Base-by-base conservation (phyloP, 2,888 invertebrate species). In the Meiosimyza decipiens region DNA sequence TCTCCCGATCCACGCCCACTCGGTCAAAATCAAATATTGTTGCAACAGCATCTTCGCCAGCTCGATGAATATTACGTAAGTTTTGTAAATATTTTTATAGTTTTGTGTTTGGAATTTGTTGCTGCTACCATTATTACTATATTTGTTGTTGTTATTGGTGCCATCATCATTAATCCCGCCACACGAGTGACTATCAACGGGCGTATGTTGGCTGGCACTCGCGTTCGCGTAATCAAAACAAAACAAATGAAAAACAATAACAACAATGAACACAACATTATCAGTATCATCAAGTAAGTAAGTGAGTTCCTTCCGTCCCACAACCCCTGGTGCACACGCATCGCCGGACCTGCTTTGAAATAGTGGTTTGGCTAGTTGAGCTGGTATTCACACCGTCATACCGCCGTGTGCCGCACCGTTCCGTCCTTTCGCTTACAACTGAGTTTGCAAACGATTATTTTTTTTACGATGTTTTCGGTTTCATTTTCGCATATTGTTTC, bases 151-250 rank as follows among this genome's bases (percentile, higher is more conserved):
- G 49, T 66, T 54, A 33, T 12, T 60, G 59, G 11, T 60, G 51
- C 64, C 12, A 47, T 55, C 67, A 67, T 16, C 55, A 28, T 59
- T 22, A 40, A 40, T 40, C 63, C 40, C 16, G 11, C 33, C 33
- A 52, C 40, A 40, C 69, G 52, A 51, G 33, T 47, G 50, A 62
- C 40, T 40, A 40, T 40, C 40, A 40, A 40, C 40, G 40, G 40
- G n/a, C 9, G 49, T 12, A 13, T 49, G 28, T 28, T 28, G 47
- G 16, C n/a, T 13, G 9, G 63, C 16, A 50, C 47, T 18, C 47
- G 54, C 47, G 33, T 18, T 40, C 57, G 62, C 70, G 54, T 70
- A 70, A 70, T 70, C 70, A 70, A 70, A 70, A 70, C 70, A 70
- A 70, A 70, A 70, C 62, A 47, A 70, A 63, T 47, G 54, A 63